Evolutionary conservation across 1,140 invertebrate genomes (phyloP).

Genomic region (Pomphorhynchus laevis): DNA sequence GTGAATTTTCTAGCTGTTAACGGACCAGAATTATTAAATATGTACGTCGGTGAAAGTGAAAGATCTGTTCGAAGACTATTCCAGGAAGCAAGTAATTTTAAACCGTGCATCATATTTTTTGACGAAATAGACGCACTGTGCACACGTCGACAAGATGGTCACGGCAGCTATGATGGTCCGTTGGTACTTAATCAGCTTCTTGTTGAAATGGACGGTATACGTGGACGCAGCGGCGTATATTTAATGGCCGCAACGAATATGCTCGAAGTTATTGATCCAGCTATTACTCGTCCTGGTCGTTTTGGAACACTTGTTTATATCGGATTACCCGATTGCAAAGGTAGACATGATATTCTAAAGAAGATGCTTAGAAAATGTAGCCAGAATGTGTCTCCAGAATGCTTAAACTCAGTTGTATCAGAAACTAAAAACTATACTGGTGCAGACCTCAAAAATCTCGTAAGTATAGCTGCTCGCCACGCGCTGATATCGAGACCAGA

Average conservation of each 20-base stretch:
- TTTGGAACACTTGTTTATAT: constrained; percentile 72
- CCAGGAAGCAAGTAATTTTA: constrained; percentile 52
- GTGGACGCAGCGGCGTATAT: constrained; percentile 44
- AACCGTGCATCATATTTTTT: constrained; percentile 95
- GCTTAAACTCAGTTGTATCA: too few species aligned
- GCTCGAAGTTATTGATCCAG: constrained; percentile 68
- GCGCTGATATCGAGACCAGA: too few species aligned
- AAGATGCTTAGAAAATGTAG: too few species aligned
- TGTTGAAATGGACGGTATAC: constrained; percentile 88
- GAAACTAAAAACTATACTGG: too few species aligned
- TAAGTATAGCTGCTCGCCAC: too few species aligned
- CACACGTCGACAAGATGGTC: constrained; percentile 36
- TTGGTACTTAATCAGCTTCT: constrained; percentile 77
- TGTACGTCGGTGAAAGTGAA: constrained; percentile 98
- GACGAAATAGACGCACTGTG: constrained; percentile 90
- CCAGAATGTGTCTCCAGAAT: too few species aligned
- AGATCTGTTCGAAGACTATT: constrained; percentile 69
- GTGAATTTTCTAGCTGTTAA: constrained; percentile 88
- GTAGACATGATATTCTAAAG: constrained; percentile 48
- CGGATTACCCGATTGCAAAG: constrained; percentile 39
- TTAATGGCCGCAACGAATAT: constrained; percentile 64
- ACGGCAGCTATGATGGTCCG: background rate
- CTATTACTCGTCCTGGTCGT: constrained; percentile 58
- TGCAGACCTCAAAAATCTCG: too few species aligned
- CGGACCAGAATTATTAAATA: constrained; percentile 70